These are phyloP conservation scores for Clivina fossor DNA, from an alignment of 2,888 invertebrate species.

Conservation along the genomic window DNA sequence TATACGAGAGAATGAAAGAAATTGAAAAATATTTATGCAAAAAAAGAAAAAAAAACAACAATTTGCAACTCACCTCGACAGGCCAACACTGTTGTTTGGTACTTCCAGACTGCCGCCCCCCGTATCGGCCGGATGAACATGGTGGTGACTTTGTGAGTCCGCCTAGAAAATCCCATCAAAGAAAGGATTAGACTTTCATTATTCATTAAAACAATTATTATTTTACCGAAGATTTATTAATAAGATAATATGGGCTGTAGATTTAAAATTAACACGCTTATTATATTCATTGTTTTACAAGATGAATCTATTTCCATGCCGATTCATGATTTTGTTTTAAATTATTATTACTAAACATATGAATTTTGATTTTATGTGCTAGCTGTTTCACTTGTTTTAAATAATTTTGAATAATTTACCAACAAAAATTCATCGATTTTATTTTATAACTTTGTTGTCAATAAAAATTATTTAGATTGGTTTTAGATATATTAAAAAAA, in stretches of 20 bases:
- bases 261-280: too few relatives aligned
- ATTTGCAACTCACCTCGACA: slow-evolving; percentile 40
- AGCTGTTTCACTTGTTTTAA: too few relatives aligned
- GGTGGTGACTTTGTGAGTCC: slow-evolving; percentile 52
- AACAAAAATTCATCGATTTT: too few relatives aligned
- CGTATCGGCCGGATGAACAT: slow-evolving; percentile 48
- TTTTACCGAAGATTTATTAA: background rate
- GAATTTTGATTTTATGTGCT: too few relatives aligned
- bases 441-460: too few relatives aligned
- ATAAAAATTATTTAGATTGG: too few relatives aligned
- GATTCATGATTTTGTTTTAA: too few relatives aligned
- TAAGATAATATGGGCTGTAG: background rate
- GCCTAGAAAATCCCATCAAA: slow-evolving; percentile 44
- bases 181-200: background rate
- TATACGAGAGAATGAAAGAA: slow-evolving; percentile 4
- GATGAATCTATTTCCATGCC: too few relatives aligned
- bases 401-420: too few relatives aligned
- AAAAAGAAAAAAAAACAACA: background rate
- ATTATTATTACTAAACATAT: too few relatives aligned
- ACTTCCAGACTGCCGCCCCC: slow-evolving; percentile 53
- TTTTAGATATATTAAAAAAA: too few relatives aligned
- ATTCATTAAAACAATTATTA: background rate
- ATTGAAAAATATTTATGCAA: background rate
- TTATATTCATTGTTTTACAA: too few relatives aligned
- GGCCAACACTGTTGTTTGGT: slow-evolving; percentile 49